Conservation (phyloP, 2,797 vertebrate genomes). For the Malurus leucopterus region DNA sequence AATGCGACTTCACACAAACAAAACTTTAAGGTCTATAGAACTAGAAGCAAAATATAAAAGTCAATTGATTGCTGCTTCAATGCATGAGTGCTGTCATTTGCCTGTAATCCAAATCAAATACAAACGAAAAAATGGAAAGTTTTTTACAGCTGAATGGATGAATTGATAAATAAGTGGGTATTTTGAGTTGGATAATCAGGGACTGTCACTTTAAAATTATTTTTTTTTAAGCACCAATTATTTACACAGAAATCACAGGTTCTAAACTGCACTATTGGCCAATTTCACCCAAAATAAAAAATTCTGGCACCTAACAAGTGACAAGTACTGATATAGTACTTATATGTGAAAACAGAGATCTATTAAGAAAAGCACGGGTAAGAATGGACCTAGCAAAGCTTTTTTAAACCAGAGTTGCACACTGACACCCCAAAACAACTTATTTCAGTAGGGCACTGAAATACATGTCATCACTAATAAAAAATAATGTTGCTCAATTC, state of each 20-base stretch:
- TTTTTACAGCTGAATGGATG: neutral
- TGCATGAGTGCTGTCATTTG: neutral
- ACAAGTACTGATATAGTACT: neutral
- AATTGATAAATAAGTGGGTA: neutral
- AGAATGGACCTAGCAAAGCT: neutral
- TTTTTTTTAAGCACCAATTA: neutral
- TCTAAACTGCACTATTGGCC: neutral
- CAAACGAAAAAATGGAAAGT: neutral
- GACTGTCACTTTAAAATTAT: neutral
- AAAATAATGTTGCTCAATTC: neutral
- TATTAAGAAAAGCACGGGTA: neutral
- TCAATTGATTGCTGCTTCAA: neutral
- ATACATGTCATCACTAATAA: neutral
- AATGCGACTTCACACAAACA: neutral
- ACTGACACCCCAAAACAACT: neutral
- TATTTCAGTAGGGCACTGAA: neutral
- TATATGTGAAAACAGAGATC: neutral
- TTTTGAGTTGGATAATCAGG: neutral
- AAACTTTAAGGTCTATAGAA: neutral
- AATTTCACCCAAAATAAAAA: neutral
- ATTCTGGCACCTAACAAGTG: neutral
- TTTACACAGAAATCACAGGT: neutral
- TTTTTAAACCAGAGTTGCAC: neutral
- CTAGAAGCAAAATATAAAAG: neutral
- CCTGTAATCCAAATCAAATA: neutral